These are phyloP conservation scores for Halcyon smyrnensis DNA, from an alignment of 2,797 vertebrate genomes.

Conservation along the genomic window DNA sequence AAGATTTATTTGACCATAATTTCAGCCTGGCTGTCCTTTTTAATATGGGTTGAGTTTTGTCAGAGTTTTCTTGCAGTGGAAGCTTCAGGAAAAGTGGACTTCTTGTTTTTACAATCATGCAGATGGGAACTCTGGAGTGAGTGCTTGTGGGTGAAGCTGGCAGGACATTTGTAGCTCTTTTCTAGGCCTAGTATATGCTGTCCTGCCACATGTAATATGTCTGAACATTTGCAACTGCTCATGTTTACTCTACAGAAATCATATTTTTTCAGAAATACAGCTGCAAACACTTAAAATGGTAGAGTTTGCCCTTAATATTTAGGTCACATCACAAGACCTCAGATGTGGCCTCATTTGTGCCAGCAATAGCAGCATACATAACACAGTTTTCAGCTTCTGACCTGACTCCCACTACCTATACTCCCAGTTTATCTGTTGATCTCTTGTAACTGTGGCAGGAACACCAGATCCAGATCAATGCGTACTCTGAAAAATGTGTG, in stretches of 20 bases:
- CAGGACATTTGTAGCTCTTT: constrained; percentile 1
- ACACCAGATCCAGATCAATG: background rate
- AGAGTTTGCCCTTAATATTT: constrained; percentile 24
- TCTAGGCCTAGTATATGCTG: background rate
- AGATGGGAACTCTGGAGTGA: background rate
- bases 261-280: constrained; percentile 47
- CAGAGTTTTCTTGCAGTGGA: background rate
- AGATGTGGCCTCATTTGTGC: background rate
- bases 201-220: constrained; percentile 33
- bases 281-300: constrained; percentile 50
- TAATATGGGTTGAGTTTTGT: background rate
- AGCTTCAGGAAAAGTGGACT: background rate
- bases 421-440: background rate
- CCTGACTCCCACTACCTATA: background rate
- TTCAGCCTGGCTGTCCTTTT: background rate
- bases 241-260: constrained; percentile 33
- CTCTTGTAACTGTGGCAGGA: background rate
- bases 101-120: background rate
- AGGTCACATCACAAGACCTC: constrained; percentile 30
- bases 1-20: background rate
- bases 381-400: background rate
- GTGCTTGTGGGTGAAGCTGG: constrained; percentile 21
- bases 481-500: background rate
- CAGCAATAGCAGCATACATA: background rate
- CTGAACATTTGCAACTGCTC: constrained; percentile 43